Evolutionary conservation across 2,888 invertebrate species (phyloP).

Genomic region (Punctoribates punctum): DNA sequence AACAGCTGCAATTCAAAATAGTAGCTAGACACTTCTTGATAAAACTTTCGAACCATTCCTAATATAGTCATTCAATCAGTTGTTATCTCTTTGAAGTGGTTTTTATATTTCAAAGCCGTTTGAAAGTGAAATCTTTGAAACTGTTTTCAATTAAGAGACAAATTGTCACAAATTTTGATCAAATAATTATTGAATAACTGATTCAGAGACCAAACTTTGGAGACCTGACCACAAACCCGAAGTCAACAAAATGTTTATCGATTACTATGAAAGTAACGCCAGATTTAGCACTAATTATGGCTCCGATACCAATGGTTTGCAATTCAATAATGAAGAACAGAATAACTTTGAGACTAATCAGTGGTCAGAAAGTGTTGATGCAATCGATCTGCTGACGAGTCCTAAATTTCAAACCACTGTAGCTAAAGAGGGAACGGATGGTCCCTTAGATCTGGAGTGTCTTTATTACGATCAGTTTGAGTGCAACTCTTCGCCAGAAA

Average conservation of each 20-base stretch:
- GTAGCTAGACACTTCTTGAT: too few species aligned
- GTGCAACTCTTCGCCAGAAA: neutral
- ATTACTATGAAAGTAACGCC: neutral
- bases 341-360: neutral
- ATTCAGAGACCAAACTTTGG: neutral
- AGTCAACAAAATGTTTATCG: neutral
- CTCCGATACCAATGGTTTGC: too few species aligned
- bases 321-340: neutral
- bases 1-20: too few species aligned
- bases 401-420: neutral
- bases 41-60: too few species aligned
- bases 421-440: neutral
- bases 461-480: conserved; percentile 10
- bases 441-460: conserved; percentile 12
- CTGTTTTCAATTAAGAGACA: too few species aligned
- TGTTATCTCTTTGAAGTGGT: too few species aligned
- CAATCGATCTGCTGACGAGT: conserved; percentile 17
- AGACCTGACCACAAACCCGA: neutral
- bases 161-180: too few species aligned
- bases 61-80: too few species aligned
- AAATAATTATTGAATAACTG: neutral
- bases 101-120: too few species aligned
- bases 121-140: too few species aligned
- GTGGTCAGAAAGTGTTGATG: conserved; percentile 6
- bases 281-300: neutral